phyloP scores from a whole-genome alignment of 2,113 vertebrate genomes.

The Coryphaenoides rupestris region DNA sequence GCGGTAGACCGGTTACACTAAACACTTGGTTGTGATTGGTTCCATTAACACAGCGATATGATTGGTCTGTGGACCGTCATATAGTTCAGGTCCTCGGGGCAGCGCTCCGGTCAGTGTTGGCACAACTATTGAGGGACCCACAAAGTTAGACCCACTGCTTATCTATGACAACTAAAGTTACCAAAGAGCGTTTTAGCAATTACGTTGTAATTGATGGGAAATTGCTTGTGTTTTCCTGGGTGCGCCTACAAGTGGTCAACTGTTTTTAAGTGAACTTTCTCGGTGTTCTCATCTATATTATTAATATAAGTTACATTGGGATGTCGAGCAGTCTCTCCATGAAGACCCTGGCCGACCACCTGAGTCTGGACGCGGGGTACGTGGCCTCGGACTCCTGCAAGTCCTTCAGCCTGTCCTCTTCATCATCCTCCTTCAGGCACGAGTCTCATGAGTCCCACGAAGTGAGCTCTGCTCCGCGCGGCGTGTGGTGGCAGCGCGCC shows the following conservation, averaged over 20 bases:
- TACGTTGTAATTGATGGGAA: no score
- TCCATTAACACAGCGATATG: conserved; percentile 3
- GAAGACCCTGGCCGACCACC: conserved; percentile 86
- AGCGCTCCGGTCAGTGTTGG: background rate
- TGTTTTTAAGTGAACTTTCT: background rate
- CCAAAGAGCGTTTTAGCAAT: no score
- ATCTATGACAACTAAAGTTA: no score
- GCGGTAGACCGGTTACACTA: background rate
- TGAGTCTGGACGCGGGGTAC: conserved; percentile 91
- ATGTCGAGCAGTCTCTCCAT: conserved; percentile 81
- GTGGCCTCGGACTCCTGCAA: conserved; percentile 83
- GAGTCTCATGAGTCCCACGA: conserved; percentile 78
- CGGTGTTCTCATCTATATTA: rapidly evolving
- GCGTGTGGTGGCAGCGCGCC: conserved; percentile 81
- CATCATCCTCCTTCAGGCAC: conserved; percentile 77
- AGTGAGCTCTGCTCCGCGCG: conserved; percentile 72
- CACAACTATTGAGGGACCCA: background rate
- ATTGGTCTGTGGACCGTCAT: conserved; percentile 35
- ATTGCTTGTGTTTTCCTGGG: background rate
- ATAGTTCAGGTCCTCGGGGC: background rate
- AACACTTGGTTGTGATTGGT: background rate
- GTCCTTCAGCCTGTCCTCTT: conserved; percentile 87
- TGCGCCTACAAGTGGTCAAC: conserved; percentile 16
- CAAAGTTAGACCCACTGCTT: no score
- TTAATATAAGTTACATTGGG: conserved; percentile 2